A percentile compares a stretch with the other conserved stretches of the same genome.
phyloP scores from a whole-genome alignment of 2,797 vertebrate genomes.

The Myiotriccus ornatus region DNA sequence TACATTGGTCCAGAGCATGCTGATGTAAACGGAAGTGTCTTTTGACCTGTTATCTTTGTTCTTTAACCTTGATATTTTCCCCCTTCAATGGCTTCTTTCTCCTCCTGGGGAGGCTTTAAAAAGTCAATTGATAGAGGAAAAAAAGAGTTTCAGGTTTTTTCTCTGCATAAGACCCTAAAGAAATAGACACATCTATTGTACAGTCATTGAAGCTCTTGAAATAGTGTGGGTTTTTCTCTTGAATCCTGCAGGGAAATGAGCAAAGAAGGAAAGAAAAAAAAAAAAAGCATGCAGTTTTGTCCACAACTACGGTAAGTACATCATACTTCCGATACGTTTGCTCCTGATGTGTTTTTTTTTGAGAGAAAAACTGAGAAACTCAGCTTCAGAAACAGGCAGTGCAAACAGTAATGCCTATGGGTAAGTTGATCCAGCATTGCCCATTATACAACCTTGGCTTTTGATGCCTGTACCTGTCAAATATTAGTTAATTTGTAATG shows the following conservation, averaged over 20 bases:
- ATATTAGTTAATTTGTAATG: constrained; percentile 1
- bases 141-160: neutral
- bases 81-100: constrained; percentile 27
- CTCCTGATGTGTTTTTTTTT: neutral
- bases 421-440: neutral
- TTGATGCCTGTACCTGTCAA: neutral
- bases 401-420: neutral
- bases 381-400: neutral
- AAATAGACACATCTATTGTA: neutral
- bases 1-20: constrained; percentile 1
- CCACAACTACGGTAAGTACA: neutral
- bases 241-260: neutral
- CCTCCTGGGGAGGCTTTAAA: constrained; percentile 4
- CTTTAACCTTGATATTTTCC: constrained; percentile 22
- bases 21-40: constrained; percentile 44
- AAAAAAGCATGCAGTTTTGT: neutral
- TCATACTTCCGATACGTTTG: neutral
- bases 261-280: neutral
- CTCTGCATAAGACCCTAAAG: neutral
- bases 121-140: neutral
- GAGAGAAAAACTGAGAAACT: neutral
- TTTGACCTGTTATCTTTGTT: constrained; percentile 51
- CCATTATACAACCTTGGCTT: neutral
- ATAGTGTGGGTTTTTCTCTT: neutral
- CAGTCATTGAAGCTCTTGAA: neutral